Evolutionary conservation across 2,888 invertebrate species (phyloP).

Genomic region (Eristalis intricaria): DNA sequence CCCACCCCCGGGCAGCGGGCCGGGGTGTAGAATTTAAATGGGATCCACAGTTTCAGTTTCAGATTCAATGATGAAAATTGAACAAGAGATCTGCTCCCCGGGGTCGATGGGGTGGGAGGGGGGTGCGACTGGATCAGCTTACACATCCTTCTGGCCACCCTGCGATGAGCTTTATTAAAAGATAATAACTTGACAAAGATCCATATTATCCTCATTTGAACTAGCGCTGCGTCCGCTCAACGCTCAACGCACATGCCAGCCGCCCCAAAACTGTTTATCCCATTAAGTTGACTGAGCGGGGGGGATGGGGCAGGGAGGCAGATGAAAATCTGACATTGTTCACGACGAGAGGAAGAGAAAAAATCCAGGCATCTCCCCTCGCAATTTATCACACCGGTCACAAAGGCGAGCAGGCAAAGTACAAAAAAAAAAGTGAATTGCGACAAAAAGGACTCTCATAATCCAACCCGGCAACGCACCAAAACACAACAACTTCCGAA

Average conservation of each 20-base stretch:
- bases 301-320: background rate
- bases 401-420: conserved; percentile 33
- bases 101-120: too few relatives aligned
- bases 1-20: background rate
- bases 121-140: background rate
- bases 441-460: conserved; percentile 60
- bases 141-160: background rate
- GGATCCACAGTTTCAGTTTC: background rate
- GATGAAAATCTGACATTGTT: background rate
- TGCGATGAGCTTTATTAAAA: conserved; percentile 48
- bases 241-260: background rate
- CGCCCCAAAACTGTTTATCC: conserved; percentile 47
- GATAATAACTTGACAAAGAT: conserved; percentile 49
- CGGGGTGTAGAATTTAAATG: background rate
- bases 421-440: background rate
- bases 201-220: conserved; percentile 46
- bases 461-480: conserved; percentile 53
- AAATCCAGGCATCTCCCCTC: conserved; percentile 30
- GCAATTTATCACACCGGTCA: conserved; percentile 59
- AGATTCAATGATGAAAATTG: background rate
- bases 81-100: background rate
- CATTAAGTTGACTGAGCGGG: conserved; percentile 19
- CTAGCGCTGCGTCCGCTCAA: background rate
- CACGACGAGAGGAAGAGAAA: background rate
- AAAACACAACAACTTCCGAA: background rate